Base-by-base conservation (phyloP, 2,888 invertebrate genomes). In the Exocentrus adspersus region DNA sequence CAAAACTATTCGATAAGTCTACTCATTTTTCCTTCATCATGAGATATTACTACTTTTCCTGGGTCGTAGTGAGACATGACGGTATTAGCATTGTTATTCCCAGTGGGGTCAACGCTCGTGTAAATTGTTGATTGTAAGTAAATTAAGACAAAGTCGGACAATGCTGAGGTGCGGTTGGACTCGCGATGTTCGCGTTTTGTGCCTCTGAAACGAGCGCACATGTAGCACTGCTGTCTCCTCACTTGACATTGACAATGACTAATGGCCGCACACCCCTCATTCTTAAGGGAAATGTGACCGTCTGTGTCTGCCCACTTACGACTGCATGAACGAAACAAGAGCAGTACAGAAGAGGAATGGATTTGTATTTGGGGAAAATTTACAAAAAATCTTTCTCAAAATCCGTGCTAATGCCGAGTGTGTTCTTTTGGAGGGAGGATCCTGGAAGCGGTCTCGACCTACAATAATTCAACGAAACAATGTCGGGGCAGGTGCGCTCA, bases 101-200 rank as follows among this genome's bases (percentile, higher is more conserved):
- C 48, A 30, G 16, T 24, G 32, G 51, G 65, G 62, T 65, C 62
- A 60, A 57, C 30, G 65, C 30, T 48, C 65, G 41, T 19, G 42
- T 56, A 54, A 54, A 54, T 56, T 46, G 54, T 52, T 46, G 60
- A 65, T 65, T 68, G 62, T 63, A 46, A 50, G 59, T 63, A 63
- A 63, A 65, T 65, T 65, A 61, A 68, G 57, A 53, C 52, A 63
- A 60, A 60, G 56, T 60, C 50, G 60, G 64, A 67, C 68, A 69
- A 69, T 69, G 54, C 66, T 54, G 60, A 69, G 71, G 69, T 68
- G 71, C 54, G 69, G 71, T 58, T 67, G 57, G 58, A 62, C 53
- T 58, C 50, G 45, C 20, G 32, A 12, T 4, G 19, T 32, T 28
- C 37, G 41, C 21, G 30, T 53, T 16, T n/a, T 7, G 42, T 60